Evolutionary conservation across 2,797 vertebrate genomes (phyloP), one percentile per base, ranked within the genome.

Genomic region (Alectoris magna): DNA sequence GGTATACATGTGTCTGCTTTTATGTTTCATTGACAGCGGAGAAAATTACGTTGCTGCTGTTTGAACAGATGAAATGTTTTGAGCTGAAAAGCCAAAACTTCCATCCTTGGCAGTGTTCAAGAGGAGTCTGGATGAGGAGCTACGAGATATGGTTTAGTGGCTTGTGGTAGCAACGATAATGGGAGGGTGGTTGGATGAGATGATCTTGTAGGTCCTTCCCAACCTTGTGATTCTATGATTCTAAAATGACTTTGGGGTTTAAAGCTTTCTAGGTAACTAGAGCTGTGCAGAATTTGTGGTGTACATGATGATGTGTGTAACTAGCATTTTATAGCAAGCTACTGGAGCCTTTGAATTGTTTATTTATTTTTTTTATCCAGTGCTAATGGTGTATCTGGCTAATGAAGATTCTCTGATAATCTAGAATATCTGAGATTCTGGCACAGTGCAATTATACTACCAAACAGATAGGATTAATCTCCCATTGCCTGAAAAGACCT

Each of bases 291-390:
- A 56, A 64, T 10, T 79, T 41, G 39, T 39, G 21, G 9, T 39
- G 55, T 36, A 22, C n/a, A 17, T 21, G 39, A 27, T 14, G 41
- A 27, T 79, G 36, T 0, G 0, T 60, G 22, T 64, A 74, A 24
- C 21, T 38, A 34, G 41, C 9, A 7, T 13, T 78, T 68, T 17
- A 13, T 51, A 76, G 46, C 51, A 34, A 15, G 27, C 46, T 83
- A 24, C 14, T 49, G 26, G 17, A 86, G 62, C 21, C 18, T 70
- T 73, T 76, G 29, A 78, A 48, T n/a, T 71, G 3, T 46, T 62
- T 51, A 12, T 66, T 63, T 38, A 23, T 76, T 13, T 26, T 76
- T 86, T 56, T 51, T 14, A 60, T 80, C 55, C 62, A 66, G 4
- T 80, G n/a, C 29, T 68, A 27, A 16, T 39, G 23, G 29, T 17